A percentile compares a stretch with the other conserved stretches of the same genome.
Evolutionary conservation across 2,797 vertebrate species (phyloP).

Genomic region (Pseudochirops corinnae): DNA sequence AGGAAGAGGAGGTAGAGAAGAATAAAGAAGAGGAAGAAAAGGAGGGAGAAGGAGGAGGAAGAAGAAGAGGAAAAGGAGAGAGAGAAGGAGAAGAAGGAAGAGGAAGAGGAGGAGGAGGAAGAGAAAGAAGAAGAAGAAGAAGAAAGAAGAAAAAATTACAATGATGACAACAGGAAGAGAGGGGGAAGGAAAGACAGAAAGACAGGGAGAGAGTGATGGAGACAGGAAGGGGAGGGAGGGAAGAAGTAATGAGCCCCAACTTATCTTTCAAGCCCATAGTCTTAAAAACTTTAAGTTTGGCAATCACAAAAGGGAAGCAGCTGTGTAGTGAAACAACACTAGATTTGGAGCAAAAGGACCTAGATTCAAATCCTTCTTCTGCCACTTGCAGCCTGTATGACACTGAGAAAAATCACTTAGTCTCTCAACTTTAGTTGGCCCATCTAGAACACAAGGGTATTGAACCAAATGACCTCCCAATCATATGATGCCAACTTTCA

Average conservation of each 20-base stretch:
- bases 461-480: not conserved
- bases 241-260: not conserved
- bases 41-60: too few species aligned
- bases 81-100: not conserved
- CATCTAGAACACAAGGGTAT: not conserved
- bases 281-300: not conserved
- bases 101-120: not conserved
- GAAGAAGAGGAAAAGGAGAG: fast-evolving
- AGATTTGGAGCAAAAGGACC: not conserved
- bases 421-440: not conserved
- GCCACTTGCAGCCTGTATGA: not conserved
- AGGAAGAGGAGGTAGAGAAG: not conserved
- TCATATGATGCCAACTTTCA: not conserved
- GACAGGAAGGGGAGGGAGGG: not conserved
- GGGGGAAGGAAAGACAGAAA: not conserved
- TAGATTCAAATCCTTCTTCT: not conserved
- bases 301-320: not conserved
- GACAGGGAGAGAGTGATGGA: not conserved
- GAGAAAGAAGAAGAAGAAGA: not conserved
- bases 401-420: not conserved
- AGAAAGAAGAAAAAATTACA: not conserved
- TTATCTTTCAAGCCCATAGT: not conserved
- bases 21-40: not conserved
- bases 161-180: not conserved
- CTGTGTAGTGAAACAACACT: not conserved